Conservation (phyloP, 2,797 vertebrate genomes). For the Tenualosa ilisha region DNA sequence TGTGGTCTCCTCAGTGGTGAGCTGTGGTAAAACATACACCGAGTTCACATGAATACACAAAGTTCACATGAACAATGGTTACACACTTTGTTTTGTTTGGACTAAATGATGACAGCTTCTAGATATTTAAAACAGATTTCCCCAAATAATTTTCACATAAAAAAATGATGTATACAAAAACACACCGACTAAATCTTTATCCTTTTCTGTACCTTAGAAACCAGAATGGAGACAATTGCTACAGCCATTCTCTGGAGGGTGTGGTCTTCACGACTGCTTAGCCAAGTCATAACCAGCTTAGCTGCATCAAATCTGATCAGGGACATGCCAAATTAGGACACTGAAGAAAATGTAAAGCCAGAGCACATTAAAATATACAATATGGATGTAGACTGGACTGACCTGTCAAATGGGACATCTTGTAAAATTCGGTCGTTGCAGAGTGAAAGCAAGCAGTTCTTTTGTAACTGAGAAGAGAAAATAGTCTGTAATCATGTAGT, state of each 20-base stretch:
- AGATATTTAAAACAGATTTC: background rate
- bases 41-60: background rate
- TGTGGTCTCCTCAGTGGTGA: conserved; percentile 64
- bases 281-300: conserved; percentile 91
- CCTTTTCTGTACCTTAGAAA: conserved; percentile 82
- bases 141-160: background rate
- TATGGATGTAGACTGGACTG: conserved; percentile 48
- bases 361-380: conserved; percentile 16
- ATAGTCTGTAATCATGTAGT: conserved; percentile 27
- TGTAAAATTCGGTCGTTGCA: conserved; percentile 93
- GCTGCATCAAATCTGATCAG: conserved; percentile 85
- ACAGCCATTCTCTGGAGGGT: conserved; percentile 93
- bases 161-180: background rate
- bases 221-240: conserved; percentile 89
- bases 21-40: conserved; percentile 51
- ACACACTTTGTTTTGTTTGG: background rate
- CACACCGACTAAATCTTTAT: background rate
- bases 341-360: background rate
- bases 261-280: conserved; percentile 87
- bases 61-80: conserved; percentile 30
- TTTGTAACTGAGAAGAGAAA: conserved; percentile 80
- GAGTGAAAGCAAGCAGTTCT: conserved; percentile 91
- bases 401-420: conserved; percentile 94
- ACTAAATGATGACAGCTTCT: background rate
- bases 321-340: background rate